Evolutionary conservation across 2,797 vertebrate species (phyloP), one percentile per base, ranked within the genome.

Genomic region (Synaphobranchus kaupii): DNA sequence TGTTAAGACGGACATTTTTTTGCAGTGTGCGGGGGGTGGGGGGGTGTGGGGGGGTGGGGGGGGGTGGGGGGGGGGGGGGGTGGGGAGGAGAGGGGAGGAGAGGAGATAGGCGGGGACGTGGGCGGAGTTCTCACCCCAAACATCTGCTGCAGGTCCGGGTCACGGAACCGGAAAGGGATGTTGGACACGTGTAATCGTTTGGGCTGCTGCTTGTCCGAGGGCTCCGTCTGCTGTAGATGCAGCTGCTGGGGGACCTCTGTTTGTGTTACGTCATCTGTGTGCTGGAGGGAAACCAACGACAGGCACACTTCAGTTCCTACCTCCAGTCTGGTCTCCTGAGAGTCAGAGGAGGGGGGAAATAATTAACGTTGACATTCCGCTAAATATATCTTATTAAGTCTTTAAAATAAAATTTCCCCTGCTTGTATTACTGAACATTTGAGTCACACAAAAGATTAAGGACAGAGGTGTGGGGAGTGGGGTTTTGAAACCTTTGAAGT

Each of bases 111-210:
- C 47, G 48, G 34, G 34, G 47, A 6, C 22, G 47, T 48, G 22
- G 66, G n/a, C 22, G 3, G 25, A 68, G 68, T 73, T 34, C 97
- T 96, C 94, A 97, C 96, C 94, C 96, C 97, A 2, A 97, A 97
- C 96, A 97, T 97, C 94, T 97, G 96, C 92, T 96, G 94, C 87
- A 97, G 94, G 91, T 97, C 97, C 0, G 97, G 97, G 92, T 97
- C 97, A 86, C 96, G 95, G 95, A 97, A 97, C 89, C 96, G 96
- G 94, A 97, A 97, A 92, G 97, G 97, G 93, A 97, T 97, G 94
- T 97, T 97, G 93, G 97, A 97, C 92, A 97, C 96, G 0, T 97
- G 97, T 86, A 97, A 93, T 91, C 97, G 91, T 92, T 97, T 97
- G 92, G 97, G 97, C 91, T 97, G 97, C 91, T 95, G 96, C 90